Evolutionary conservation across 2,797 vertebrate genomes (phyloP).

Genomic region (Anabas testudineus): DNA sequence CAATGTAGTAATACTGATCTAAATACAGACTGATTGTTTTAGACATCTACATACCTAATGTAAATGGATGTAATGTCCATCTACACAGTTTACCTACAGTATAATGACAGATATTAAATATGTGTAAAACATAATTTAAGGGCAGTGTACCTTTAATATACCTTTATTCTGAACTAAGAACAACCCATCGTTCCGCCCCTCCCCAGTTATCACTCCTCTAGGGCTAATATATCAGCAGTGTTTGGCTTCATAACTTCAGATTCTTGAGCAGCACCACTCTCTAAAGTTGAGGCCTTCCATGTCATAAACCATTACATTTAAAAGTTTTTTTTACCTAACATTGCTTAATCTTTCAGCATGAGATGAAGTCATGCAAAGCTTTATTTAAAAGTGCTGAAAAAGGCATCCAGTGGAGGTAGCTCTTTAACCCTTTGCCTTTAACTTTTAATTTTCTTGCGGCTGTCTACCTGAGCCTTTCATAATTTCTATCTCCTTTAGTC

Average conservation of each 20-base stretch:
- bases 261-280: conserved; percentile 2
- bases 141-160: conserved; percentile 3
- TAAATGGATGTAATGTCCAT: background rate
- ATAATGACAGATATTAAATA: too few species aligned
- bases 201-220: background rate
- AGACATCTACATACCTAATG: background rate
- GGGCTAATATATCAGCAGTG: conserved; percentile 9
- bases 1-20: background rate
- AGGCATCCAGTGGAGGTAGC: conserved; percentile 5
- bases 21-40: too few species aligned
- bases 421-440: conserved; percentile 17
- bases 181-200: background rate
- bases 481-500: conserved; percentile 38
- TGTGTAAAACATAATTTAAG: background rate
- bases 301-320: conserved; percentile 10
- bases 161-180: conserved; percentile 18
- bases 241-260: background rate
- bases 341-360: conserved; percentile 3
- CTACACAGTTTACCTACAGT: too few species aligned
- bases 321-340: conserved; percentile 1
- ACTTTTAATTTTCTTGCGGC: conserved; percentile 9
- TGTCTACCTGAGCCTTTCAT: conserved; percentile 16
- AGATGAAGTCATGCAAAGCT: background rate
- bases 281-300: conserved; percentile 8
- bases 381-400: conserved; percentile 19